Conservation (phyloP, 2,113 vertebrate species). For the Sula dactylatra region DNA sequence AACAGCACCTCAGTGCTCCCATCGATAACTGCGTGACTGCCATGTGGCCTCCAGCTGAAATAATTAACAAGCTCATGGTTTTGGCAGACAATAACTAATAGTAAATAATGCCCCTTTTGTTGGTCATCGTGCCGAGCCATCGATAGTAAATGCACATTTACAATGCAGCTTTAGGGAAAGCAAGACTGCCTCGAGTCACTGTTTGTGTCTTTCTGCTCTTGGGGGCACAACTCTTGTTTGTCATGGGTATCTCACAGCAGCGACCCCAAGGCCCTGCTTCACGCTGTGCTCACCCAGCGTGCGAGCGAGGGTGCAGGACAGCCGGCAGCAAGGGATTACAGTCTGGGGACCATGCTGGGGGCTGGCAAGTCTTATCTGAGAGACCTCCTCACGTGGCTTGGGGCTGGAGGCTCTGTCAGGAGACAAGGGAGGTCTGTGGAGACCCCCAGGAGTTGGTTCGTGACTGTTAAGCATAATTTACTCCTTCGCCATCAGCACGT, state of each 20-base stretch:
- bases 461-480: background rate
- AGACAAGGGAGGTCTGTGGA: background rate
- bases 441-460: background rate
- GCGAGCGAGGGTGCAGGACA: background rate
- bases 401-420: fast-evolving
- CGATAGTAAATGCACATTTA: background rate
- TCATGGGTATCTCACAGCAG: background rate
- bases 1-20: background rate
- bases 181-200: background rate
- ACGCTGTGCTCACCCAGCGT: background rate
- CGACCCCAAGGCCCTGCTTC: background rate
- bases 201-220: background rate
- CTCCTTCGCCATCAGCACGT: background rate
- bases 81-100: background rate
- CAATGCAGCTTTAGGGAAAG: background rate
- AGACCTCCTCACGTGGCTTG: background rate
- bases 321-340: background rate
- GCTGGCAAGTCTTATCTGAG: background rate
- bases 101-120: background rate
- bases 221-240: background rate
- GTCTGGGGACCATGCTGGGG: background rate
- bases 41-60: background rate
- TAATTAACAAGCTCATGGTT: background rate
- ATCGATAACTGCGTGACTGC: background rate
- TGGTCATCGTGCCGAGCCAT: background rate